A percentile compares a stretch with the other conserved stretches of the same genome.
phyloP scores from a whole-genome alignment of 2,888 invertebrate genomes.

The Luperina nickerlii region DNA sequence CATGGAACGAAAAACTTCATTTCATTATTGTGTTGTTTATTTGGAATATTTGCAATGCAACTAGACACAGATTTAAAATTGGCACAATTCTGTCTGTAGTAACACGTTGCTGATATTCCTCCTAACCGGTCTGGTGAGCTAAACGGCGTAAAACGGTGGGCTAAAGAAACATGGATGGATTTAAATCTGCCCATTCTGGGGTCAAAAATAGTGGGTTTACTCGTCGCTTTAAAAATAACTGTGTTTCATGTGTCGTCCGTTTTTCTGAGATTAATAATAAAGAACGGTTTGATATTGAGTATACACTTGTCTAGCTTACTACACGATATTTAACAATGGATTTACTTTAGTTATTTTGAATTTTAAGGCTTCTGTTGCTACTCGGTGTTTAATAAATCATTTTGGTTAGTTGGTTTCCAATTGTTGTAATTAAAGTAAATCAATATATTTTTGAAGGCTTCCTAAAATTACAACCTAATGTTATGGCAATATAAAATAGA shows the following conservation, averaged over 20 bases:
- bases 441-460: background rate
- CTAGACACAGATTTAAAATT: background rate
- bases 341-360: background rate
- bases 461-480: background rate
- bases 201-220: slow-evolving; percentile 18
- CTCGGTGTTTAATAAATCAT: background rate
- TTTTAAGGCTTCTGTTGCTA: background rate
- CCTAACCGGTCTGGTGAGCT: slow-evolving; percentile 3
- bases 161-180: background rate
- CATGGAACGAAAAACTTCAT: slow-evolving; percentile 54
- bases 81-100: slow-evolving; percentile 5
- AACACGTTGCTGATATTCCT: slow-evolving; percentile 14
- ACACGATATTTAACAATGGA: background rate
- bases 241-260: slow-evolving; percentile 55
- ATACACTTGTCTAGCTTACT: background rate
- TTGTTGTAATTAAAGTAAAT: background rate
- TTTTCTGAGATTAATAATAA: slow-evolving; percentile 20
- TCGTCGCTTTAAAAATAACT: slow-evolving; percentile 52
- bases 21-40: slow-evolving; percentile 68
- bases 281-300: slow-evolving; percentile 1
- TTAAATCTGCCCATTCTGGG: slow-evolving; percentile 2
- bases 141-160: background rate
- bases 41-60: slow-evolving; percentile 74
- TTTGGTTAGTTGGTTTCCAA: background rate
- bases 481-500: background rate